A percentile compares a stretch with the other conserved stretches of the same genome.
These are phyloP conservation scores for Cephalophus harveyi DNA, from an alignment of 2,113 vertebrate species.

Conservation along the genomic window DNA sequence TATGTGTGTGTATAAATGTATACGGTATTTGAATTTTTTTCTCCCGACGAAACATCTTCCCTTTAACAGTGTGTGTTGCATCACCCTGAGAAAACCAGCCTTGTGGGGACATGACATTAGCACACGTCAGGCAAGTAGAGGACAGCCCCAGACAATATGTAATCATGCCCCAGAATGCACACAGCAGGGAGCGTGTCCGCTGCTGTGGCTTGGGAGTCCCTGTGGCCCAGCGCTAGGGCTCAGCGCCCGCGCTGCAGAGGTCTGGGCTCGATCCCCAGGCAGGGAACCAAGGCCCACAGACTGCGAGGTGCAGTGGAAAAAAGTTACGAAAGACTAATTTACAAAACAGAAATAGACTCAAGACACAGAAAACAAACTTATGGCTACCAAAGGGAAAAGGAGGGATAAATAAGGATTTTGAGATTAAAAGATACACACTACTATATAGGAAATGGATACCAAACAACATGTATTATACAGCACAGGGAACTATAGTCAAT, in stretches of 20 bases:
- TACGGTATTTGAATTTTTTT: neutral
- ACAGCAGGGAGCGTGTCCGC: neutral
- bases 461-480: neutral
- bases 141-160: neutral
- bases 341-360: neutral
- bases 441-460: neutral
- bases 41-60: neutral
- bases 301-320: neutral
- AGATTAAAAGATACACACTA: neutral
- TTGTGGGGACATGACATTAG: neutral
- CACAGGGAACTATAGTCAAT: neutral
- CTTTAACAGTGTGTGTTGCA: neutral
- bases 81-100: neutral
- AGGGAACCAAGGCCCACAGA: neutral
- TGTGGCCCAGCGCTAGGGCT: neutral
- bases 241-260: accelerated
- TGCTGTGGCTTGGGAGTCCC: neutral
- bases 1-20: neutral
- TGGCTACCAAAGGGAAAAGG: neutral
- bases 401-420: neutral
- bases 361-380: neutral
- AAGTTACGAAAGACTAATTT: neutral
- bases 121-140: too few species aligned
- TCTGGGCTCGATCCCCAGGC: neutral
- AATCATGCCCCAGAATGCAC: too few species aligned